phyloP scores from a whole-genome alignment of 2,113 vertebrate genomes.

The Cyphomyrus plagiostoma region DNA sequence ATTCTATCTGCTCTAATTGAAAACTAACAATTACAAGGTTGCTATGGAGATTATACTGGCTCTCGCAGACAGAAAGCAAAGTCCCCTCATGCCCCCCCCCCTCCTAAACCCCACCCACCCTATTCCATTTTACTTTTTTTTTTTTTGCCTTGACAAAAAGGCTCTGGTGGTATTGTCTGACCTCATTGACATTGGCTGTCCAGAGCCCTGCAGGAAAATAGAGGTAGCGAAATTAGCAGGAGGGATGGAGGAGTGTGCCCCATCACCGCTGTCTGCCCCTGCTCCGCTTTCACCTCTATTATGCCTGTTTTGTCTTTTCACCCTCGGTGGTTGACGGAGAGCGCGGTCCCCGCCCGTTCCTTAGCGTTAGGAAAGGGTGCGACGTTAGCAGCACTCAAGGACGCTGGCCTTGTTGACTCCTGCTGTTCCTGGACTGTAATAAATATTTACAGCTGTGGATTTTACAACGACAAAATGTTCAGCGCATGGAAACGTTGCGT shows the following conservation, averaged over 20 bases:
- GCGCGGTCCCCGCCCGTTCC: background rate
- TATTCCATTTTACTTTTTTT: slow-evolving; percentile 42
- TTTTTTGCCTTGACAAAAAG: slow-evolving; percentile 74
- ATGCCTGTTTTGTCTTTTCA: background rate
- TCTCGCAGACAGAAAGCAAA: slow-evolving; percentile 75
- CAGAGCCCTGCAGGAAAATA: slow-evolving; percentile 79
- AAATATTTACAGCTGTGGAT: slow-evolving; percentile 8
- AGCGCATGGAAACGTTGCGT: background rate
- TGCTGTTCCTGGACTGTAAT: background rate
- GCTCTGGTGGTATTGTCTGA: slow-evolving; percentile 96
- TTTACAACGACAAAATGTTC: background rate
- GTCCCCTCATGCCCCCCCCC: slow-evolving; percentile 28
- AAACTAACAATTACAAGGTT: slow-evolving; percentile 89
- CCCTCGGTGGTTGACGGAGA: background rate
- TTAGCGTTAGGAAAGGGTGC: background rate
- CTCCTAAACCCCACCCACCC: slow-evolving; percentile 50
- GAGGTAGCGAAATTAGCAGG: background rate
- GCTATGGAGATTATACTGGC: slow-evolving; percentile 85
- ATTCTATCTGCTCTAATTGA: slow-evolving; percentile 93
- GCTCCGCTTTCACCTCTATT: background rate
- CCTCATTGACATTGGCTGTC: slow-evolving; percentile 98
- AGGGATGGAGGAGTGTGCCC: background rate
- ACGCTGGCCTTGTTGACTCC: background rate
- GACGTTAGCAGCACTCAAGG: background rate
- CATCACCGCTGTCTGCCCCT: background rate